Percentiles rank a stretch among this genome's conserved stretches.
phyloP scores from a whole-genome alignment of 30 jellyfish, hydroid and myxozoan genomes.

The Thelohanellus kitauei region DNA sequence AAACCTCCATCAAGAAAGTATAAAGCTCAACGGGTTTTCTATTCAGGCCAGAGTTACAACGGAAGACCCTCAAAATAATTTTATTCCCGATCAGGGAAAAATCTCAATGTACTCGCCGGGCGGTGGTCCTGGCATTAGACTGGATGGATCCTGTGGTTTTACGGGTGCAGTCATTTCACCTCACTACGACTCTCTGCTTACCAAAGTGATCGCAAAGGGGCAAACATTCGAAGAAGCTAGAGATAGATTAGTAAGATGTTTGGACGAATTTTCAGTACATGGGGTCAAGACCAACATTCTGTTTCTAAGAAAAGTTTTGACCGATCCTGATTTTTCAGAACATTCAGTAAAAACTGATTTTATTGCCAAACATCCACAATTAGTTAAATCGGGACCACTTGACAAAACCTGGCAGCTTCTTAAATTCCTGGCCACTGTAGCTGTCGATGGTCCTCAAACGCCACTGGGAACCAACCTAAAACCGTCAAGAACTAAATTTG shows the following conservation, averaged over 20 bases:
- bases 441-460: conserved; percentile 89
- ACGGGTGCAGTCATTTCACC: conserved; percentile 97
- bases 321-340: conserved; percentile 25
- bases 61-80: conserved; percentile 75
- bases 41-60: conserved; percentile 94
- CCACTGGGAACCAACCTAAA: conserved; percentile 62
- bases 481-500: conserved; percentile 45
- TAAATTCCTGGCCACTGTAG: conserved; percentile 35
- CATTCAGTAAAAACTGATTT: conserved; percentile 53
- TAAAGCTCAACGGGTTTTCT: conserved; percentile 28
- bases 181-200: conserved; percentile 70
- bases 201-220: conserved; percentile 73
- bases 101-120: conserved; percentile 46
- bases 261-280: conserved; percentile 49
- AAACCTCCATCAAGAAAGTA: conserved; percentile 39
- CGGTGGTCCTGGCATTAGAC: conserved; percentile 91
- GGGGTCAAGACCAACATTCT: conserved; percentile 97
- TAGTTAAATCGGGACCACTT: conserved; percentile 16
- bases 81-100: conserved; percentile 82
- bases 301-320: conserved; percentile 37
- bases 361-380: conserved; percentile 57
- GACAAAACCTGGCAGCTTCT: conserved; percentile 41
- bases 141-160: conserved; percentile 83
- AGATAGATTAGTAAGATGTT: conserved; percentile 30
- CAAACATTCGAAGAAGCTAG: conserved; percentile 41